Conservation (phyloP, 2,888 invertebrate species). For the Uropetala carovei region DNA sequence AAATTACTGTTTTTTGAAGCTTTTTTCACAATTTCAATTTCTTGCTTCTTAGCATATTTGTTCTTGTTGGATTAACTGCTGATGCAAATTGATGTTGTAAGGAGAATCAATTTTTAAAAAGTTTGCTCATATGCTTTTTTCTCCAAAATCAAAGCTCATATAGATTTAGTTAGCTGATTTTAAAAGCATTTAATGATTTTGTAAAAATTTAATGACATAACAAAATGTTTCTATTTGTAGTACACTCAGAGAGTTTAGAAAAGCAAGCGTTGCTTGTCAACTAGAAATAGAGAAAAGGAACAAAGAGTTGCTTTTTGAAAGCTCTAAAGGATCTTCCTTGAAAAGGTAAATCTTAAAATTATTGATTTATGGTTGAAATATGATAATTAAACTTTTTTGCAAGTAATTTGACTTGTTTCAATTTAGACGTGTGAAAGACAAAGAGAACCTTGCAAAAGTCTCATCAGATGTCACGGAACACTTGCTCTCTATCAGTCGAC, state of each 20-base stretch:
- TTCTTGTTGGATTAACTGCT: too few relatives aligned
- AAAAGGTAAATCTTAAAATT: conserved; percentile 6
- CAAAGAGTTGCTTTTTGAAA: conserved; percentile 83
- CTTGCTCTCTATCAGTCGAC: conserved; percentile 88
- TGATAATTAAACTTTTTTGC: not conserved
- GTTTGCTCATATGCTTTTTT: too few relatives aligned
- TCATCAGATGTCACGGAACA: conserved; percentile 90
- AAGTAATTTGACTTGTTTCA: conserved; percentile 37
- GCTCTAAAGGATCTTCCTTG: conserved; percentile 67
- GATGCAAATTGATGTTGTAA: too few relatives aligned
- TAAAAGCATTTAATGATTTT: too few relatives aligned
- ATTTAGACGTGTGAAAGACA: conserved; percentile 79
- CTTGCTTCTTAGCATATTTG: too few relatives aligned
- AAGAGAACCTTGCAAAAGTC: conserved; percentile 82
- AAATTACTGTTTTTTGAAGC: too few relatives aligned
- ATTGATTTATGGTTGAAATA: not conserved
- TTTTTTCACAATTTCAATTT: too few relatives aligned
- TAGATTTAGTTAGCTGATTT: too few relatives aligned
- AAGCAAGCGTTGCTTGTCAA: conserved; percentile 87
- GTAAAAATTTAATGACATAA: not conserved
- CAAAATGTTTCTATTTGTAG: conserved; percentile 73
- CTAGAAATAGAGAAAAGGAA: conserved; percentile 86
- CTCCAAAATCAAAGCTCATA: too few relatives aligned
- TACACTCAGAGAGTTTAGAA: conserved; percentile 85
- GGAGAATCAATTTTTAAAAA: too few relatives aligned